phyloP scores from a whole-genome alignment of 53 echinoderm and acorn worm species.

The Mesocentrotus franciscanus region DNA sequence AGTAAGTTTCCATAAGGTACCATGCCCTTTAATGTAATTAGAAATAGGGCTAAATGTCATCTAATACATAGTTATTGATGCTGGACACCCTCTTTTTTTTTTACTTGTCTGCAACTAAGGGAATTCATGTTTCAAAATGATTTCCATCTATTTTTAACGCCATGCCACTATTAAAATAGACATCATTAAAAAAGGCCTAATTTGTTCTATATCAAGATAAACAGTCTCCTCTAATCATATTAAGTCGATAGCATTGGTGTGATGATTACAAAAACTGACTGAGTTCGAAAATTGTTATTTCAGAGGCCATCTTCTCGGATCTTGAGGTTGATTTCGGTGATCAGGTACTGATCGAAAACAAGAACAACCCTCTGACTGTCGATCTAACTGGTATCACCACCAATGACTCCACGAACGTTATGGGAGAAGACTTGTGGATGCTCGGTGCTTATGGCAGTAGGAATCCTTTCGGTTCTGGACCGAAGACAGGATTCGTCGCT shows the following conservation, averaged over 20 bases:
- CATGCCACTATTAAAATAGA: no score
- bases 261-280: not conserved
- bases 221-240: no score
- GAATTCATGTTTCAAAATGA: no score
- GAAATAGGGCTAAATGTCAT: no score
- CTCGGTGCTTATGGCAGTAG: conserved; percentile 36
- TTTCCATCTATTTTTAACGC: no score
- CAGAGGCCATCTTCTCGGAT: conserved; percentile 79
- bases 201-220: no score
- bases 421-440: conserved; percentile 59
- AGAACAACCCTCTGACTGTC: conserved; percentile 67
- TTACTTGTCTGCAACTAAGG: no score
- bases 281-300: not conserved
- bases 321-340: conserved; percentile 70
- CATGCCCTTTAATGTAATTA: not conserved
- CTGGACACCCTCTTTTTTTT: no score
- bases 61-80: no score
- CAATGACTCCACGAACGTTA: conserved; percentile 58
- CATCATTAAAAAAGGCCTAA: no score
- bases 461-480: conserved; percentile 52
- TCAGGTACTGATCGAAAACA: conserved; percentile 71
- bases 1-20: conserved; percentile 66
- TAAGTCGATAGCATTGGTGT: not conserved
- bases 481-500: conserved; percentile 6
- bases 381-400: conserved; percentile 73